A percentile compares a stretch with the other conserved stretches of the same genome.
These are phyloP conservation scores for Anniella stebbinsi DNA, from an alignment of 2,797 vertebrate genomes.

Conservation along the genomic window DNA sequence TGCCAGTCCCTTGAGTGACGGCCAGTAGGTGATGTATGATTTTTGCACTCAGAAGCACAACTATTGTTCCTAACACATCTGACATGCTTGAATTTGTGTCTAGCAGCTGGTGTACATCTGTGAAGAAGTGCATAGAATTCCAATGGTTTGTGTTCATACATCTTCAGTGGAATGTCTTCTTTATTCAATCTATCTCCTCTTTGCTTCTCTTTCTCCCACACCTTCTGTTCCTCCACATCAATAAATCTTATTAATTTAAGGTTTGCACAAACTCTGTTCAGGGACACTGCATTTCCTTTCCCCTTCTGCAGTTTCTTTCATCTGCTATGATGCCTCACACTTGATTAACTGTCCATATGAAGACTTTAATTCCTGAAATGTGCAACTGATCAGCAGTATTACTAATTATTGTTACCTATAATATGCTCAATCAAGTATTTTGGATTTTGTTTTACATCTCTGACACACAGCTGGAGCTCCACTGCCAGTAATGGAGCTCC, in stretches of 20 bases:
- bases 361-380: background rate
- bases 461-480: background rate
- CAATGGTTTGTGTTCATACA: background rate
- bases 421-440: background rate
- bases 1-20: background rate
- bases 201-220: background rate
- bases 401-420: background rate
- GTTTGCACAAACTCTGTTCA: background rate
- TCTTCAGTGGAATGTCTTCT: conserved; percentile 12
- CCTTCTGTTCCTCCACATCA: background rate
- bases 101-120: background rate
- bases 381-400: background rate
- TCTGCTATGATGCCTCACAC: background rate
- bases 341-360: background rate
- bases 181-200: background rate
- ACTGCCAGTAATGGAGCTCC: background rate
- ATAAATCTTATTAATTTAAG: conserved; percentile 1
- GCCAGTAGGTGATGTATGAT: background rate
- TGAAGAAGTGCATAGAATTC: background rate
- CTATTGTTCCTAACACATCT: conserved; percentile 14
- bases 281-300: background rate
- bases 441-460: too few species aligned
- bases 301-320: background rate
- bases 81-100: conserved; percentile 9
- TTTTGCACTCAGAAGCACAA: background rate